Evolutionary conservation across 2,113 vertebrate species (phyloP), one percentile per base, ranked within the genome.

Genomic region (Stomatorhinus ivindoensis): DNA sequence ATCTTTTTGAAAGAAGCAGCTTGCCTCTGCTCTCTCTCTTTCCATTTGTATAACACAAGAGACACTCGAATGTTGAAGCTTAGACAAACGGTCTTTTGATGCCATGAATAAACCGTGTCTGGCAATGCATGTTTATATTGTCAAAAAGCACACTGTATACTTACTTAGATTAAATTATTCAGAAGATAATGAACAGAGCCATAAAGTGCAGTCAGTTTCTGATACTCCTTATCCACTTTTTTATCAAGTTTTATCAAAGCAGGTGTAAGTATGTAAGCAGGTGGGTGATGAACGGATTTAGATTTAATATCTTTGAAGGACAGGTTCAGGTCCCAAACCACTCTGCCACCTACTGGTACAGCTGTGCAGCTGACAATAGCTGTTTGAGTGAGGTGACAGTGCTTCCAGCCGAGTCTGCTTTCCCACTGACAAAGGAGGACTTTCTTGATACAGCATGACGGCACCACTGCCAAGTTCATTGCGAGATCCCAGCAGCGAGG

Each of bases 401-500:
- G 61, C 61, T 31, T 69, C 27, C 61, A 31, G 61, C 61, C 13
- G 61, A 69, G 61, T 80, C 73, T 42, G 73, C 73, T 10, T 80
- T 42, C 31, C 35, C 35, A 17, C 73, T 42, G 17, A 80, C 35
- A 76, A 35, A 42, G 13, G 73, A 80, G 13, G 13, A 15, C 35
- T 80, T 80, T 42, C 35, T 42, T 80, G 13, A 39, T 39, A 19
- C 15, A 76, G 69, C 69, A 76, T 39, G 69, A 42, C 35, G 42
- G 35, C 73, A 80, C 35, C 35, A 80, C 73, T 80, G 73, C 15
- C 3, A 80, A 80, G 35, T 39, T 80, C 31, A 87, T 51, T 35
- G 35, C 15, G 35, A 58, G 35, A n/a, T 31, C 17, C 27, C n/a
- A 1, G 53, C 44, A 46, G 51, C 0, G 27, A 95, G 91, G 93